Evolutionary conservation across 1,140 invertebrate species (phyloP), one percentile per base, ranked within the genome.

Genomic region (Lasaia peninsularis): DNA sequence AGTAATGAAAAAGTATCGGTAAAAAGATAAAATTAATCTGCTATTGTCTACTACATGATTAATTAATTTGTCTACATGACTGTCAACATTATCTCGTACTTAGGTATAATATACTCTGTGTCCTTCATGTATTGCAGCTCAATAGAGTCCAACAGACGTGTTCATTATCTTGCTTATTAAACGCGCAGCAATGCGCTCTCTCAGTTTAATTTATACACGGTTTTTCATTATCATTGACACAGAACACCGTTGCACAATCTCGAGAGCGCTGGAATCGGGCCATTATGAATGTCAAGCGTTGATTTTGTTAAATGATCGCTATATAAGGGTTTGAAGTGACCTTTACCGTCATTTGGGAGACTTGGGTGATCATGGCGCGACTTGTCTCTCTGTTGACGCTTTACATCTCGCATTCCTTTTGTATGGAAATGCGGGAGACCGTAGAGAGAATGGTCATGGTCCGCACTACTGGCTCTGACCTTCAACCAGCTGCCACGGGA

Each of bases 201-300:
- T 28, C 24, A 72, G 79, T 65, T 66, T 63, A 76, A 81, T 75
- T 77, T 77, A 76, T 63, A 79, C 70, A 78, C 73, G 72, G 78
- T 83, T 85, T 84, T 82, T 85, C 76, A 83, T 77, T 84, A 86
- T 75, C 83, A 88, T 85, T 85, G 82, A 88, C 81, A 86, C 80
- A 80, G 79, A 82, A 85, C 73, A 70, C 56, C 66, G 63, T 88
- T 88, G 74, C 81, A 57, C 78, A 86, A 88, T 83, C 67, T 74
- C 69, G 77, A 76, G 68, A 82, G 79, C 70, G 79, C 70, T 69
- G 63, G 70, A 83, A 70, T 75, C 78, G 71, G 73, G 63, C 70
- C 77, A 74, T 78, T 75, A 80, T 77, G 84, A 87, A 82, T 85
- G 80, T 75, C 83, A 80, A 75, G 71, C 75, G 69, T 74, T 65